phyloP scores from a whole-genome alignment of 1,140 invertebrate genomes.

The Lordiphosa collinella region DNA sequence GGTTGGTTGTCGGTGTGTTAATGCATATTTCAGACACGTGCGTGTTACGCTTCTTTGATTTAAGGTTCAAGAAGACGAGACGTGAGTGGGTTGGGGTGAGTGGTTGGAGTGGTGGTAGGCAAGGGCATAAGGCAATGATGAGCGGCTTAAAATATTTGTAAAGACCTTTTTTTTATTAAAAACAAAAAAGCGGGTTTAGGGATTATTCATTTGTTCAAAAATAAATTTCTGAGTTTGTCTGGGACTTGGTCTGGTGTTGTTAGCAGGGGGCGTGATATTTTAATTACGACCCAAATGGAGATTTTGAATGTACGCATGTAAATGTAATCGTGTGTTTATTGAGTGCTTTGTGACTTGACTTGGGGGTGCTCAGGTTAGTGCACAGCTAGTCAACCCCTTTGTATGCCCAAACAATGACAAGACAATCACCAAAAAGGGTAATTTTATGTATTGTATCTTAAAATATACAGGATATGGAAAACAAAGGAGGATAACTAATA shows the following conservation, averaged over 20 bases:
- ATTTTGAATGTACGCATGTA: conserved; percentile 40
- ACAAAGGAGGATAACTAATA: too few relatives aligned
- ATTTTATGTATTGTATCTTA: too few relatives aligned
- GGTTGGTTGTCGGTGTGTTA: conserved; percentile 56
- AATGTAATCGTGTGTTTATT: conserved; percentile 39
- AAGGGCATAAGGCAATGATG: conserved; percentile 51
- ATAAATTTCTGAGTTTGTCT: conserved; percentile 16
- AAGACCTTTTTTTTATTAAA: conserved; percentile 48
- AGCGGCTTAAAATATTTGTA: conserved; percentile 73
- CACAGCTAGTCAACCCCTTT: too few relatives aligned
- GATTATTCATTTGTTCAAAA: conserved; percentile 55
- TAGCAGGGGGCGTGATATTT: conserved; percentile 64
- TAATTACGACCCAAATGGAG: conserved; percentile 59
- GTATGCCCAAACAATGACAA: too few relatives aligned
- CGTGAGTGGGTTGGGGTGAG: background rate
- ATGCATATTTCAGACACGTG: conserved; percentile 77
- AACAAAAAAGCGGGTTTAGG: conserved; percentile 57
- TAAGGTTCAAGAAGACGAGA: conserved; percentile 32
- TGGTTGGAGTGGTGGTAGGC: background rate
- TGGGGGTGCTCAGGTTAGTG: conserved; percentile 6
- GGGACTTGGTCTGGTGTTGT: conserved; percentile 2
- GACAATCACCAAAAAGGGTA: too few relatives aligned
- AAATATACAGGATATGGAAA: too few relatives aligned
- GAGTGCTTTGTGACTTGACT: conserved; percentile 60
- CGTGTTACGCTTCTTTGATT: conserved; percentile 72